phyloP scores from a whole-genome alignment of 2,797 vertebrate genomes.

The Delichon dasypus region DNA sequence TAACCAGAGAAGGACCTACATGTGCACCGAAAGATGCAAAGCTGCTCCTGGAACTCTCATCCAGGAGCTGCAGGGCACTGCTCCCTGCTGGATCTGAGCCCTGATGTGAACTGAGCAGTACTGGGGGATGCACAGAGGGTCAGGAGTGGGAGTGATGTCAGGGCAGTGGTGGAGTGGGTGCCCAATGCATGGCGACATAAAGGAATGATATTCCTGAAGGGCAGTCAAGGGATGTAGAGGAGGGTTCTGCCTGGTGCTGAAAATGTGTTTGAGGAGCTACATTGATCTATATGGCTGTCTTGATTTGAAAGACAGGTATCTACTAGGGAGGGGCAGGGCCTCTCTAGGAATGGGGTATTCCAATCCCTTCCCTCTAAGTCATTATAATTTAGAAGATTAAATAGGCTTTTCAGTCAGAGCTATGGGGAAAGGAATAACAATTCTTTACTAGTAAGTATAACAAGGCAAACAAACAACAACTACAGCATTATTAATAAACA shows the following conservation, averaged over 20 bases:
- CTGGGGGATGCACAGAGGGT: fast-evolving
- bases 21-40: fast-evolving
- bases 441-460: no score
- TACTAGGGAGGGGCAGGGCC: no score
- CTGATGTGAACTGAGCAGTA: background rate
- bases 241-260: background rate
- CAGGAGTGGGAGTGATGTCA: background rate
- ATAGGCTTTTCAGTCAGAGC: no score
- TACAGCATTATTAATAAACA: no score
- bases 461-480: no score
- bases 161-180: fast-evolving
- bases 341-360: no score
- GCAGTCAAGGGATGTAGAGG: fast-evolving
- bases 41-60: background rate
- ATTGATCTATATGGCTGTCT: no score
- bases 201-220: background rate
- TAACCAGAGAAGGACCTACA: background rate
- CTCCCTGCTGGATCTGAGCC: background rate
- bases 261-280: background rate
- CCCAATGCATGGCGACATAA: fast-evolving
- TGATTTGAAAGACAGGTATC: no score
- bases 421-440: no score
- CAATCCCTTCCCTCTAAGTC: no score
- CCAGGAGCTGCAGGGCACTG: background rate
- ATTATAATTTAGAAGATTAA: no score